Evolutionary conservation across 2,797 vertebrate species (phyloP), one percentile per base, ranked within the genome.

Genomic region (Euthynnus affinis): DNA sequence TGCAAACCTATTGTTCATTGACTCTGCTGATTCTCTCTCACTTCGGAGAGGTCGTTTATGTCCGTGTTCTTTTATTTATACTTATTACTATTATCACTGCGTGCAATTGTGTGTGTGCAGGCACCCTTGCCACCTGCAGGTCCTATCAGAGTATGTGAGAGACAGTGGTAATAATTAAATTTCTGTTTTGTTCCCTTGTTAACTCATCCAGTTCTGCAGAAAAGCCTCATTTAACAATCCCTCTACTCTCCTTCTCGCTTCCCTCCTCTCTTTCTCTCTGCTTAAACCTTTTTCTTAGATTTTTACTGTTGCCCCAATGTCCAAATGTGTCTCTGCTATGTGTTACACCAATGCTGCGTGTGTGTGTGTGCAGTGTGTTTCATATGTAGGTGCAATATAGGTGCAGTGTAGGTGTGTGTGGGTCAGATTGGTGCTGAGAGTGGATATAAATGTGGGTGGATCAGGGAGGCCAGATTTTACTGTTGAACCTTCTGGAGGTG

Each of bases 91-190:
- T 63, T 29, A 48, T 63, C 40, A 14, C 48, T 58, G 65, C 27
- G 27, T 51, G 40, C 9, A 25, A 53, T 13, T n/a, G n/a, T 1
- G 40, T 7, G 15, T 22, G 32, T 59, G 42, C 46, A 6, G 0
- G n/a, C 20, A 44, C 44, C 48, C 27, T 60, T 18, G 44, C 52
- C 1, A 27, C 65, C 52, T 53, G 66, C 15, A 20, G 22, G 42
- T 85, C 80, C 49, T 75, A n/a, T 51, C 73, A 80, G 84, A 76
- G 12, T 27, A 22, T 66, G 64, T 79, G 69, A 83, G 67, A 77
- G 68, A 84, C 69, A 52, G 78, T 79, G 51, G 72, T 75, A 82
- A 80, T 90, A 84, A 90, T 90, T 84, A 83, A 77, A 77, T 80
- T 84, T 84, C 62, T 14, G 13, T 82, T 78, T 74, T 53, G 48